These are phyloP conservation scores for Semnornis frantzii DNA, from an alignment of 2,113 vertebrate genomes.

Conservation along the genomic window DNA sequence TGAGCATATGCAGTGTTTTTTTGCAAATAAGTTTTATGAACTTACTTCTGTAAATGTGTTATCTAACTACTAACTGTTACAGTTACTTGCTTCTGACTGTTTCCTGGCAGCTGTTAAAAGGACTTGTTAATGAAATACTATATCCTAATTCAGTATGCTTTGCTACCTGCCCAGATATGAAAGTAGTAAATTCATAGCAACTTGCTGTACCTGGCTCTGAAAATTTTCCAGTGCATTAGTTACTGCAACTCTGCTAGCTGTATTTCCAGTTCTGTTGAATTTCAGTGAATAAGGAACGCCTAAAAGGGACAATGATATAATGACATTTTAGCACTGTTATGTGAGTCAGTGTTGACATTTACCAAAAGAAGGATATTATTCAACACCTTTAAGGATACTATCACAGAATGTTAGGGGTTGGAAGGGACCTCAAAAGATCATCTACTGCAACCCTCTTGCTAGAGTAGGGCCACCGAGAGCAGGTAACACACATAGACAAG, in stretches of 20 bases:
- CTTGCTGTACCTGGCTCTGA: not conserved
- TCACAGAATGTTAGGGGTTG: too few relatives aligned
- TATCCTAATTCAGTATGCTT: not conserved
- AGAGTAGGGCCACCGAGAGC: too few relatives aligned
- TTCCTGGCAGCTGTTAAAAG: not conserved
- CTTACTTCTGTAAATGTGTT: not conserved
- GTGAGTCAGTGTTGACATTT: not conserved
- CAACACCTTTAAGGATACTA: not conserved
- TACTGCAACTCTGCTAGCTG: not conserved
- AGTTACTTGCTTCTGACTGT: not conserved
- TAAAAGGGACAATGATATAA: not conserved
- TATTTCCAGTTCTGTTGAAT: not conserved
- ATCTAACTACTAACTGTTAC: not conserved
- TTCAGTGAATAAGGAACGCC: not conserved
- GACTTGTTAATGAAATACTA: not conserved
- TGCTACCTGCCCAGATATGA: not conserved
- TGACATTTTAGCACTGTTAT: not conserved
- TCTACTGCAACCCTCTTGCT: too few relatives aligned
- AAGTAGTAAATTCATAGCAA: not conserved
- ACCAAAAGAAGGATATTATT: not conserved
- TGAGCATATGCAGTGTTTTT: not conserved
- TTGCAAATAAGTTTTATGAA: not conserved
- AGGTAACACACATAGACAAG: too few relatives aligned
- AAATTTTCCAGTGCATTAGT: not conserved
- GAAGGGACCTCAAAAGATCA: too few relatives aligned